Percentiles rank a stretch among this genome's conserved stretches.
These are phyloP conservation scores for Pungitius pungitius DNA, from an alignment of 2,113 vertebrate species.

Conservation along the genomic window DNA sequence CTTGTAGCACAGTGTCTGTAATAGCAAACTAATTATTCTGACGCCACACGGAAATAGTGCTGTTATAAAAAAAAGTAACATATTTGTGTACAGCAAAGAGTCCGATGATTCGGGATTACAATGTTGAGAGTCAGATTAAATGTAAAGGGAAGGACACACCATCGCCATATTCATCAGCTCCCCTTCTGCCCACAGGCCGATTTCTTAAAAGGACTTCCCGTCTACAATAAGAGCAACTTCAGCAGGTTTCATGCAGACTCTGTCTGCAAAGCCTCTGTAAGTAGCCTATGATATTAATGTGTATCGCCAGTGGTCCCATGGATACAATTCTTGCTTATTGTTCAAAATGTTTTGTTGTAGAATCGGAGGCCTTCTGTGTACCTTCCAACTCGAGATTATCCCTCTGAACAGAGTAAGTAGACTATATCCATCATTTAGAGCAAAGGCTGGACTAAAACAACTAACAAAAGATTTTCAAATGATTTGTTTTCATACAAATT, in stretches of 20 bases:
- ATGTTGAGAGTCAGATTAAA: not conserved
- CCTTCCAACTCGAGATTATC: slow-evolving; percentile 94
- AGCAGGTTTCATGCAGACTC: slow-evolving; percentile 98
- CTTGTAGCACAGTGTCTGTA: not conserved
- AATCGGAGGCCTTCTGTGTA: slow-evolving; percentile 96
- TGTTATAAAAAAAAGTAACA: not conserved
- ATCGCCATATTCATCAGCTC: not conserved
- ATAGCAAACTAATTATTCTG: not conserved
- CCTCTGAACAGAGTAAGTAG: slow-evolving; percentile 95
- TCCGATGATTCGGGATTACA: not conserved
- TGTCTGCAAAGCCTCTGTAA: slow-evolving; percentile 98
- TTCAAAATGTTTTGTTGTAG: slow-evolving; percentile 69
- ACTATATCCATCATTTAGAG: not conserved
- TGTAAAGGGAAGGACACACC: not conserved
- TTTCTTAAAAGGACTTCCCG: slow-evolving; percentile 96
- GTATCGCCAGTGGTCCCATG: not conserved
- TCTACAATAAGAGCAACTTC: slow-evolving; percentile 99
- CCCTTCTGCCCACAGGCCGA: slow-evolving; percentile 85
- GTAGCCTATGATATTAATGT: slow-evolving; percentile 44
- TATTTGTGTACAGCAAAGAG: not conserved
- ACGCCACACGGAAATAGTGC: not conserved
- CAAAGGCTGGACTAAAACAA: not conserved
- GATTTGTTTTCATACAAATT: not conserved
- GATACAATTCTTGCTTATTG: not conserved
- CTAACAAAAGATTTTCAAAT: not conserved